phyloP scores from a whole-genome alignment of 2,797 vertebrate species.

The Darevskia mixta region DNA sequence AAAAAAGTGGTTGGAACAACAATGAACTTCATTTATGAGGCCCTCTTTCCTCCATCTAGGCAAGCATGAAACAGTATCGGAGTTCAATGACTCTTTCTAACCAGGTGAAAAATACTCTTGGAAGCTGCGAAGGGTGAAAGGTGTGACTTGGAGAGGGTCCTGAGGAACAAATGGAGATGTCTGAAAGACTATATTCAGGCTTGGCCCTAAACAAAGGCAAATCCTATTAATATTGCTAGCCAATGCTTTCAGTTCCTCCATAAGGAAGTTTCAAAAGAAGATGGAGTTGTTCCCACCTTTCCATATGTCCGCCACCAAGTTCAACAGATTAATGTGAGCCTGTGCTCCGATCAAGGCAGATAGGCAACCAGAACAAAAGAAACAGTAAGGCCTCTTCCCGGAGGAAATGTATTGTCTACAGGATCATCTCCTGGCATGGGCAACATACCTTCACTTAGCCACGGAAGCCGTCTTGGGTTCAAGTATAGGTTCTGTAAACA shows the following conservation, averaged over 20 bases:
- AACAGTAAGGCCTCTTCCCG: not conserved
- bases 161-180: too few relatives aligned
- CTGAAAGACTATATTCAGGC: too few relatives aligned
- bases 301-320: not conserved
- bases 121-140: too few relatives aligned
- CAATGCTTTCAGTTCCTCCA: not conserved
- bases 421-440: not conserved
- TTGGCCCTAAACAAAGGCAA: not conserved
- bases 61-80: too few relatives aligned
- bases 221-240: not conserved
- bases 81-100: too few relatives aligned
- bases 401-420: not conserved
- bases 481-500: slow-evolving; percentile 63
- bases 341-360: not conserved
- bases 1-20: too few relatives aligned
- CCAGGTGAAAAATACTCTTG: too few relatives aligned
- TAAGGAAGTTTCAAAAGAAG: too few relatives aligned
- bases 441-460: slow-evolving; percentile 7
- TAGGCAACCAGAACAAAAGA: not conserved
- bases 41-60: too few relatives aligned
- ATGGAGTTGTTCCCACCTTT: not conserved
- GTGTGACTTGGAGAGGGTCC: too few relatives aligned
- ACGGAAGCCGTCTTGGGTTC: slow-evolving; percentile 33
- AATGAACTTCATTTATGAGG: too few relatives aligned
- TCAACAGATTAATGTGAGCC: not conserved